phyloP scores from a whole-genome alignment of 1,140 invertebrate genomes.

The Atta colombica region DNA sequence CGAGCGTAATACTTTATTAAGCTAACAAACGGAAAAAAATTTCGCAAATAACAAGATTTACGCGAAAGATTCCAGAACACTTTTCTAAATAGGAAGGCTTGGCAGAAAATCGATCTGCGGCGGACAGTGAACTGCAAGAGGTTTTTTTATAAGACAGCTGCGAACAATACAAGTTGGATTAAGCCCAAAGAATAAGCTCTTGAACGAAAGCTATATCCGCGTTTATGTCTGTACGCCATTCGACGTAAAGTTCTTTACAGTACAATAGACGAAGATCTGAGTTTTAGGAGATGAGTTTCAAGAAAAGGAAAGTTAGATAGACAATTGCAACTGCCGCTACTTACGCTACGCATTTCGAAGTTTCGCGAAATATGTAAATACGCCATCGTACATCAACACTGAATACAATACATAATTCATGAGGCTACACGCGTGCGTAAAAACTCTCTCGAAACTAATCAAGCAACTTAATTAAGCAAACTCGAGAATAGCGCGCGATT shows the following conservation, averaged over 20 bases:
- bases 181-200: constrained; percentile 58
- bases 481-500: not conserved
- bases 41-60: constrained; percentile 44
- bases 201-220: constrained; percentile 22
- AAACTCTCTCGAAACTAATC: constrained; percentile 37
- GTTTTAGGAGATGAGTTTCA: constrained; percentile 47
- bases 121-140: constrained; percentile 42
- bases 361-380: constrained; percentile 51
- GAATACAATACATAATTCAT: constrained; percentile 56
- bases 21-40: not conserved
- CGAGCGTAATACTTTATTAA: not conserved
- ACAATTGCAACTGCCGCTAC: constrained; percentile 43
- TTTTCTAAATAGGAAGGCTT: constrained; percentile 1
- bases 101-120: constrained; percentile 50
- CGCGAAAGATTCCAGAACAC: not conserved
- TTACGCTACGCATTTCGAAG: constrained; percentile 11
- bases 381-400: not conserved
- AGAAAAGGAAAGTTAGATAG: constrained; percentile 43
- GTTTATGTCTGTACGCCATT: constrained; percentile 26
- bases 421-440: constrained; percentile 27
- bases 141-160: constrained; percentile 37
- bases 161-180: constrained; percentile 63
- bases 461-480: constrained; percentile 32
- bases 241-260: constrained; percentile 51
- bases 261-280: constrained; percentile 40